Evolutionary conservation across 2,888 invertebrate genomes (phyloP), one percentile per base, ranked within the genome.

Genomic region (Hypolimnas misippus): DNA sequence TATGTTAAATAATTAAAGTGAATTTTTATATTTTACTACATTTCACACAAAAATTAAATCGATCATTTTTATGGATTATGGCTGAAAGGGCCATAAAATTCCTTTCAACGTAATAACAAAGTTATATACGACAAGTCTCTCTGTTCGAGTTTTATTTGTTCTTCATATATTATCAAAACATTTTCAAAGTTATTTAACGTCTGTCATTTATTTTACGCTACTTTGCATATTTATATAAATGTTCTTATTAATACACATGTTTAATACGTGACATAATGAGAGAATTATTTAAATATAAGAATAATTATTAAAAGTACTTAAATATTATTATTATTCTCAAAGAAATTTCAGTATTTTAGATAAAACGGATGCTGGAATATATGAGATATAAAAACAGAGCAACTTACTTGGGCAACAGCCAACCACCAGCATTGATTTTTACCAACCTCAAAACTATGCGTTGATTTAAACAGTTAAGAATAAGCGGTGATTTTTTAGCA

Each of bases 371-470:
- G 54, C 63, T 57, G 57, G 17, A 57, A 33, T 29, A 42, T 35
- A 6, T 42, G 42, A 29, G 31, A 31, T 25, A 25, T 33, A 35
- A 42, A 38, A 57, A 52, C 57, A 44, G 62, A 66, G 62, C 65
- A 63, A n/a, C 67, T 64, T 57, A 68, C 58, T 76, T 77, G 76
- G 76, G 68, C 64, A 57, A 57, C 58, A 62, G 76, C 75, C 77
- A 76, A 74, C 65, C 57, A n/a, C n/a, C n/a, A n/a, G 66, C 72
- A 70, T 72, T 65, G 73, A 73, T 75, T 75, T 73, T 73, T 53
- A 54, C 58, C 59, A 46, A 59, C 58, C 65, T 52, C 56, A 65
- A 66, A 66, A 68, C 68, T 60, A 65, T 52, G 40, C 40, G 46
- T 42, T 40, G 4, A 4, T 56, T 60, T 54, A 12, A 56, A 17